phyloP scores from a whole-genome alignment of 2,888 invertebrate species.

The Petrolisthes cinctipes region DNA sequence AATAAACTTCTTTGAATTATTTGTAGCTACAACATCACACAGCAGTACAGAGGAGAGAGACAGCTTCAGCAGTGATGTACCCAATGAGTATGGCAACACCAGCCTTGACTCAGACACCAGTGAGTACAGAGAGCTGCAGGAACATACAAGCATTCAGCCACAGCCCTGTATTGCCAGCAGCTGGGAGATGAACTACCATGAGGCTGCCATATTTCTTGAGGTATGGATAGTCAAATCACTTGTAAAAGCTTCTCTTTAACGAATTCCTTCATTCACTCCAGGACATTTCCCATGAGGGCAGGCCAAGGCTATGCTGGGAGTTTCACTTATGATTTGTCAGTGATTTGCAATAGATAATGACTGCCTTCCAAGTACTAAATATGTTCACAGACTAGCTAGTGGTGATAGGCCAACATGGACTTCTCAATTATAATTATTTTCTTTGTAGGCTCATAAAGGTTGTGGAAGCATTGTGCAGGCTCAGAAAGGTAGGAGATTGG shows the following conservation, averaged over 20 bases:
- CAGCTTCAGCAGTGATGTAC: conserved; percentile 13
- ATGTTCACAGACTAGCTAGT: too few relatives aligned
- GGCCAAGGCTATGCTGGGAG: background rate
- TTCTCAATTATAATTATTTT: too few relatives aligned
- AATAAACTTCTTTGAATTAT: background rate
- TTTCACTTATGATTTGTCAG: background rate
- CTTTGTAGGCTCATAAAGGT: too few relatives aligned
- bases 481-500: too few relatives aligned
- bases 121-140: conserved; percentile 33
- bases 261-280: background rate
- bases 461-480: too few relatives aligned
- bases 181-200: conserved; percentile 93
- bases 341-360: background rate
- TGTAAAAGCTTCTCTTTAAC: background rate
- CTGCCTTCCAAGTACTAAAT: too few relatives aligned
- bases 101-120: conserved; percentile 32
- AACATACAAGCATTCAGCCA: background rate
- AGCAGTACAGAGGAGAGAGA: background rate
- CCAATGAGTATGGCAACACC: conserved; percentile 42
- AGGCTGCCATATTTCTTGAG: conserved; percentile 89
- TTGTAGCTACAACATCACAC: background rate
- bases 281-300: background rate
- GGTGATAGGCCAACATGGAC: too few relatives aligned
- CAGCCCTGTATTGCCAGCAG: conserved; percentile 7
- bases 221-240: conserved; percentile 70